Evolutionary conservation across 2,113 vertebrate species (phyloP), one percentile per base, ranked within the genome.

Genomic region (Grammomys dolichurus): DNA sequence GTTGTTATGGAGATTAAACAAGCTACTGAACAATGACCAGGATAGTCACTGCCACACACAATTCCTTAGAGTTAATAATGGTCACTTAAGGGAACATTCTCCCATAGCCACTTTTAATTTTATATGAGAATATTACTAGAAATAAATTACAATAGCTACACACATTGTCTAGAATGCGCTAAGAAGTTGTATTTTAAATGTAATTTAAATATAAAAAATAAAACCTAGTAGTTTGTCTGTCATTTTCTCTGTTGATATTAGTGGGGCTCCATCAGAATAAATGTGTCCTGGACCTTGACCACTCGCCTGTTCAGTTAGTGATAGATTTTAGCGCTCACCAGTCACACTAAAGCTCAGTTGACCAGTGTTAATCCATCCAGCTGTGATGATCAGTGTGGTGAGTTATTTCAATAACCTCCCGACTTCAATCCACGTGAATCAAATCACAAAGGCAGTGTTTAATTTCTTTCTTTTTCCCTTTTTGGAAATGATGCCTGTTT

Each of bases 291-390:
- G 26, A 26, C 16, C 12, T 13, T 10, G 12, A 67, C 60, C 0
- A 14, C 48, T 70, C 1, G 14, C 33, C 22, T 94, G 31, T 8
- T 17, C 36, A 54, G 28, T 33, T 72, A 92, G 76, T 89, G 40
- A 80, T 24, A 65, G 92, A 48, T 13, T 90, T 92, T 67, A 87
- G 7, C 24, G 13, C 24, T 82, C 31, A n/a, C 20, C 40, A 85
- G 31, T 26, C 12, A 58, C 58, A n/a, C 0, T 1, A 75, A 12
- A 40, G 7, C 14, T 19, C 20, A 43, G 5, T 0, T 7, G 26
- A 11, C 7, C 1, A 13, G 2, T 26, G 0, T 31, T 43, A 17
- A 28, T 63, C 4, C 14, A 14, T 7, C 3, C 58, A 10, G 6
- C 14, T 43, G 24, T 40, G 24, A 43, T 5, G 3, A 13, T n/a